Base-by-base conservation (phyloP, 1,140 invertebrate species). In the Drosophila ironensis region DNA sequence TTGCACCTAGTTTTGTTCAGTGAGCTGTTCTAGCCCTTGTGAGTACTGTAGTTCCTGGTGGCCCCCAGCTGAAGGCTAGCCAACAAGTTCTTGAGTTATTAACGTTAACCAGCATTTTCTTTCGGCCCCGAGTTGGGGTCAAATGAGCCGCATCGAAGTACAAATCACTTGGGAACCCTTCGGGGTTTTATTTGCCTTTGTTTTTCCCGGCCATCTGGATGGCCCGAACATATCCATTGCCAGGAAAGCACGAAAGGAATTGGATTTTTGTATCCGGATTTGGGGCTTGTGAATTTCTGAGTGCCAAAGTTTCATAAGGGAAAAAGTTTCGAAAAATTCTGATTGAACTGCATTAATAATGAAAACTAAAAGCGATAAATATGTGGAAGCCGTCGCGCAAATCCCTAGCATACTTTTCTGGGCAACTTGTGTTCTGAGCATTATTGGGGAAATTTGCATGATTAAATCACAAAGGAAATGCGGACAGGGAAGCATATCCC, bases 31-130 rank as follows among this genome's bases (percentile, higher is more conserved):
- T 8, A 28, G 6, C 17, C 24, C 25, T 45, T 46, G 8, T 11
- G 14, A 25, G 5, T 47, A 54, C 51, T 47, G 22, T 54, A 47
- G 41, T 54, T 54, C 27, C 42, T 47, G 41, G 25, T 16, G 47
- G 12, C 41, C 19, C 25, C 9, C n/a, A 28, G 19, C 20, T 9
- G 52, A 42, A 25, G 57, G 56, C 25, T 27, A 24, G 59, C 52
- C 52, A 70, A 81, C 54, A 42, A 77, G 56, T 77, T 76, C 78
- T 77, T 66, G 57, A 84, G 73, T 84, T 84, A 84, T 84, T 82
- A 84, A 82, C 77, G 33, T 69, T 72, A 81, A 77, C 50, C 54
- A 56, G 57, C 53, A 30, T 64, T 68, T 82, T 37, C 42, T 48
- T 33, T 46, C 20, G 42, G 19, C 7, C 40, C 17, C 19, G 14